Evolutionary conservation across 1,140 invertebrate genomes (phyloP).

Genomic region (Pinna nobilis): DNA sequence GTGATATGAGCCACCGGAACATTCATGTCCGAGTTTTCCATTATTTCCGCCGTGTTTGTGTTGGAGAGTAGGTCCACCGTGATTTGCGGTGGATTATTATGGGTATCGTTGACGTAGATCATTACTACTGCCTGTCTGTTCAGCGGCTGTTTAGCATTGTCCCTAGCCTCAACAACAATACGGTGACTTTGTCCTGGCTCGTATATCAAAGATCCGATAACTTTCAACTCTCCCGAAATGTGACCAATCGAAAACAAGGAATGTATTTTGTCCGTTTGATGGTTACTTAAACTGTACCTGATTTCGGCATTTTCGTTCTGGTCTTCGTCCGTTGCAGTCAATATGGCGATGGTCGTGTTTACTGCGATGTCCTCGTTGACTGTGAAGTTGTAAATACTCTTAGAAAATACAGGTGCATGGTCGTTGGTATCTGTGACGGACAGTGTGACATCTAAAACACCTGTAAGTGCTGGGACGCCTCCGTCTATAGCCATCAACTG

Average conservation of each 20-base stretch:
- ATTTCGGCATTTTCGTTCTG: conserved; percentile 97
- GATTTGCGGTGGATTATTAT: conserved; percentile 64
- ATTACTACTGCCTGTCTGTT: conserved; percentile 46
- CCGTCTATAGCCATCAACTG: conserved; percentile 54
- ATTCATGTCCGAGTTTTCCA: conserved; percentile 50
- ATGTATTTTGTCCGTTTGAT: conserved; percentile 42
- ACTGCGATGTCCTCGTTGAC: conserved; percentile 80
- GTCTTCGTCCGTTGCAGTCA: conserved; percentile 94
- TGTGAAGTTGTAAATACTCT: conserved; percentile 86
- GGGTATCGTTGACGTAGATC: conserved; percentile 60
- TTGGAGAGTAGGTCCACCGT: conserved; percentile 53
- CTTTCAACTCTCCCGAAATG: conserved; percentile 41
- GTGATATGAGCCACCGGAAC: conserved; percentile 56
- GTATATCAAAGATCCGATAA: conserved; percentile 46
- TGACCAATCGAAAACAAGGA: conserved; percentile 45
- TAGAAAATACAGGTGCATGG: conserved; percentile 58
- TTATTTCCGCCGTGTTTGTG: conserved; percentile 46
- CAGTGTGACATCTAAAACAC: conserved; percentile 38
- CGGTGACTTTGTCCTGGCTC: conserved; percentile 49
- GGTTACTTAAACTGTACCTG: conserved; percentile 84
- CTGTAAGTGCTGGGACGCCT: conserved; percentile 75
- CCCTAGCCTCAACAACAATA: conserved; percentile 48
- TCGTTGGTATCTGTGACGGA: conserved; percentile 77
- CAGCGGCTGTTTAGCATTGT: conserved; percentile 42
- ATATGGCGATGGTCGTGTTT: conserved; percentile 89